These are phyloP conservation scores for Spermophilus dauricus DNA, from an alignment of 2,113 vertebrate species.

Conservation along the genomic window DNA sequence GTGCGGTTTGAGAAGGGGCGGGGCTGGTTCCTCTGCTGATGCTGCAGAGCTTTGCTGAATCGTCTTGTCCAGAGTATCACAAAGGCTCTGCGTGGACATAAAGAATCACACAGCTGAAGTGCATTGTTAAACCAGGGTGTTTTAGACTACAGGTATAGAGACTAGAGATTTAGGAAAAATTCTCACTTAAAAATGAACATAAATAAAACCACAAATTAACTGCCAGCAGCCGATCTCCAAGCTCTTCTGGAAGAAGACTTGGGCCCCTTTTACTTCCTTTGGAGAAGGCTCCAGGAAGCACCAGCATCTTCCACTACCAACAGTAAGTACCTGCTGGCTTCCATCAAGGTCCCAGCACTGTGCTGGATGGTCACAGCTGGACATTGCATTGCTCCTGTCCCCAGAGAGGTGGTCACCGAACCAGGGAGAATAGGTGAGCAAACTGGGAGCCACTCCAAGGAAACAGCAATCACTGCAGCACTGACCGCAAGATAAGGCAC, in stretches of 20 bases:
- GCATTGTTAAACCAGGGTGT: neutral
- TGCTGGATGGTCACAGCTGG: neutral
- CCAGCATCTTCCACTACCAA: neutral
- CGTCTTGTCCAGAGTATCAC: neutral
- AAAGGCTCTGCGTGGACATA: neutral
- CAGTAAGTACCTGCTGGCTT: neutral
- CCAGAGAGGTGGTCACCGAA: accelerated
- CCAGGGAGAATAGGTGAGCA: too few relatives aligned
- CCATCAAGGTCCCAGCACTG: neutral
- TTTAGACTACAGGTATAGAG: neutral
- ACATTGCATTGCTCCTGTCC: neutral
- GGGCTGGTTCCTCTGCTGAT: neutral
- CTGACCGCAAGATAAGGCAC: accelerated
- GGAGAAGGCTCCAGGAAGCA: accelerated
- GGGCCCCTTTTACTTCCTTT: neutral
- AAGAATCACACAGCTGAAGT: too few relatives aligned
- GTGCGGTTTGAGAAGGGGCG: neutral
- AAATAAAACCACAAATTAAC: neutral
- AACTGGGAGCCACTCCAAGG: accelerated
- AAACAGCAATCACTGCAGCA: accelerated
- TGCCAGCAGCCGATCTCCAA: neutral
- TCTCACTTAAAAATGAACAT: neutral
- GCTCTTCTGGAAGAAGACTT: neutral
- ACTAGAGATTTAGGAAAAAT: neutral
- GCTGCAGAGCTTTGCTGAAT: neutral